phyloP scores from a whole-genome alignment of 2,888 invertebrate species.

The Sympetrum striolatum region DNA sequence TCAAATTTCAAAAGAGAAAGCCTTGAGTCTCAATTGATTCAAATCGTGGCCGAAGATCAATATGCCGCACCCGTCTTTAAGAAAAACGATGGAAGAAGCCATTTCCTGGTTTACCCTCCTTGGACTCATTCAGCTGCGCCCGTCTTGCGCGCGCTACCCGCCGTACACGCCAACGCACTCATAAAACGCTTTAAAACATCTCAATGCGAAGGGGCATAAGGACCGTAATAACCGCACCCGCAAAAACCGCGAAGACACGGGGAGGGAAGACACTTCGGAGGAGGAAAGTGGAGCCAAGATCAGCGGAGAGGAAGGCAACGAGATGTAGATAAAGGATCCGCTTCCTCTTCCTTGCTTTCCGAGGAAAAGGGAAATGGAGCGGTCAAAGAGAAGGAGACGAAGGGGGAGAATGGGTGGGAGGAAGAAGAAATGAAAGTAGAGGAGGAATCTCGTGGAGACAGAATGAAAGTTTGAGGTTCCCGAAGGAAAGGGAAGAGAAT shows the following conservation, averaged over 20 bases:
- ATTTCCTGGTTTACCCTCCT: too few relatives aligned
- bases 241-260: background rate
- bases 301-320: background rate
- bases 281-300: background rate
- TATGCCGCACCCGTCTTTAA: too few relatives aligned
- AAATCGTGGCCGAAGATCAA: too few relatives aligned
- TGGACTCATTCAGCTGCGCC: too few relatives aligned
- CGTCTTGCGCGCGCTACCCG: background rate
- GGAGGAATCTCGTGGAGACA: background rate
- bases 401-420: background rate
- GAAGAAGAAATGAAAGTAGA: background rate
- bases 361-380: background rate
- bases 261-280: background rate
- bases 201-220: background rate
- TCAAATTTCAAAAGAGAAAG: too few relatives aligned
- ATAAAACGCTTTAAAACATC: slow-evolving; percentile 26
- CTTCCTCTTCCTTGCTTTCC: background rate
- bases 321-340: background rate
- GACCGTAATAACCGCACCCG: background rate
- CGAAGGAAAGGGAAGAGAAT: background rate
- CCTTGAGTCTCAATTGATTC: too few relatives aligned
- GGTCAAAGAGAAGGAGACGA: background rate
- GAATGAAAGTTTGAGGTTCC: background rate
- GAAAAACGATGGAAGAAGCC: too few relatives aligned
- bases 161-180: background rate